phyloP scores from a whole-genome alignment of 1,140 invertebrate genomes.

The Platorchestia sp. region DNA sequence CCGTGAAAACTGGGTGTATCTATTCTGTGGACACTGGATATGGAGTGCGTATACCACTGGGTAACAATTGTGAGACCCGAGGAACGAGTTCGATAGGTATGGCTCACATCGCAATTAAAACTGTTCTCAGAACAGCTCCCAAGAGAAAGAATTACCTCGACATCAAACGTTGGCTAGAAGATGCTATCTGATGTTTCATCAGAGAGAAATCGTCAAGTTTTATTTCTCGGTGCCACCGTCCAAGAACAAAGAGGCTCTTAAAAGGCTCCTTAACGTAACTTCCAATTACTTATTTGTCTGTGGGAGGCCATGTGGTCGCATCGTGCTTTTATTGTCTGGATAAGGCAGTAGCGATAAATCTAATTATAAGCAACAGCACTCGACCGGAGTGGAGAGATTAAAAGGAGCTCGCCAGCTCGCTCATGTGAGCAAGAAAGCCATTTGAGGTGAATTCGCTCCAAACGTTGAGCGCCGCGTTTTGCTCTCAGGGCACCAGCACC shows the following conservation, averaged over 20 bases:
- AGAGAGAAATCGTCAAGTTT: not conserved
- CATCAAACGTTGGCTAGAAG: not conserved
- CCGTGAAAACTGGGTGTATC: too few relatives aligned
- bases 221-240: not conserved
- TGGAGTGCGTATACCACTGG: too few relatives aligned
- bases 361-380: not conserved
- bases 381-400: not conserved
- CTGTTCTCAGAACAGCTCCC: not conserved
- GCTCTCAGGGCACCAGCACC: not conserved
- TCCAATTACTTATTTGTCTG: not conserved
- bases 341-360: not conserved
- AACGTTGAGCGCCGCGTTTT: not conserved
- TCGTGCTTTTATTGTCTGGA: not conserved
- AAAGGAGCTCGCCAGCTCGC: not conserved
- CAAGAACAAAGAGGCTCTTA: not conserved
- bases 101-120: not conserved
- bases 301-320: not conserved
- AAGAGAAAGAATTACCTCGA: not conserved
- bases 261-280: not conserved
- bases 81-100: not conserved
- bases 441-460: not conserved
- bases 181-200: not conserved
- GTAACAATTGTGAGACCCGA: too few relatives aligned
- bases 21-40: too few relatives aligned
- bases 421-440: not conserved